phyloP scores from a whole-genome alignment of 2,113 vertebrate species.

The Cinclus mexicanus region DNA sequence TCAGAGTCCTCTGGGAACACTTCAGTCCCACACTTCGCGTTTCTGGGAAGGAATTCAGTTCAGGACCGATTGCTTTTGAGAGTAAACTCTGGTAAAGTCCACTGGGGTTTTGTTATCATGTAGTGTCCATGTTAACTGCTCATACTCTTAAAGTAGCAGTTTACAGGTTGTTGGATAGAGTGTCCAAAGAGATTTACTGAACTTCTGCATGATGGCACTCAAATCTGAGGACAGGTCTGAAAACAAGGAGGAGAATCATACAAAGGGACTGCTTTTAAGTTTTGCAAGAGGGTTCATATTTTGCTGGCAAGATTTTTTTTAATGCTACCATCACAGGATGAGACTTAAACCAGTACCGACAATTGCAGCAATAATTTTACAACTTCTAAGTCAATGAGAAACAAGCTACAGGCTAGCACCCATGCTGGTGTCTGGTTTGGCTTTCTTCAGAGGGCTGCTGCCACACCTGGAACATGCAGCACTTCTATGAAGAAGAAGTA shows the following conservation, averaged over 20 bases:
- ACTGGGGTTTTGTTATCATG: background rate
- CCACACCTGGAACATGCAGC: background rate
- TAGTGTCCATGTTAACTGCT: background rate
- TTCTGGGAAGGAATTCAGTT: background rate
- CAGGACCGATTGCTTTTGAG: background rate
- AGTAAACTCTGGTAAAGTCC: background rate
- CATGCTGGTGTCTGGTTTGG: background rate
- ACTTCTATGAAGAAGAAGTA: background rate
- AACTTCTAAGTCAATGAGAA: background rate
- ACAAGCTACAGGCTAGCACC: background rate
- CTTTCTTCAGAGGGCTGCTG: background rate
- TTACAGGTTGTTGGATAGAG: background rate
- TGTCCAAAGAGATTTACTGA: background rate
- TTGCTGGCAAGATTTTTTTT: background rate
- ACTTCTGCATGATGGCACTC: background rate
- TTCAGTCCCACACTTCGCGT: fast-evolving
- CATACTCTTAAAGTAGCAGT: background rate
- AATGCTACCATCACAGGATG: background rate
- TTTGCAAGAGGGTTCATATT: background rate
- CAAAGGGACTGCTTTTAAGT: background rate
- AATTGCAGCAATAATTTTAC: background rate
- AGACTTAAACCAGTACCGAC: background rate
- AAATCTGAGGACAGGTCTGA: background rate
- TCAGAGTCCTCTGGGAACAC: background rate
- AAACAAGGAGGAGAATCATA: background rate